Evolutionary conservation across 2,113 vertebrate genomes (phyloP).

Genomic region (Campylorhamphus procurvoides): DNA sequence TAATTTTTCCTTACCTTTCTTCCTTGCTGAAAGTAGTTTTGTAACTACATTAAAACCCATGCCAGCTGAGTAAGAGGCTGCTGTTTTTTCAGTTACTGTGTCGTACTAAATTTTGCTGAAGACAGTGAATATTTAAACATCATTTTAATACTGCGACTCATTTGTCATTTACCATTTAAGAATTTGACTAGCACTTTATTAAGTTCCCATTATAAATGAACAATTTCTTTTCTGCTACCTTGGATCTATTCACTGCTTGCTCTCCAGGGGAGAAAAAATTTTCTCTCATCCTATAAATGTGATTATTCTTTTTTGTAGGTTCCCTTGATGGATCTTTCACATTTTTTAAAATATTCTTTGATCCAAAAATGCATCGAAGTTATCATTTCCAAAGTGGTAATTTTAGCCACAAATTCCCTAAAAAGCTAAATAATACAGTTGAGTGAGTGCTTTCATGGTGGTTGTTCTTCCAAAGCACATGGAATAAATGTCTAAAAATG

Average conservation of each 20-base stretch:
- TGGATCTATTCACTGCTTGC: background rate
- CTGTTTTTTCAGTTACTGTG: background rate
- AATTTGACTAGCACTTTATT: background rate
- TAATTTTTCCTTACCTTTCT: background rate
- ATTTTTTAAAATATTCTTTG: slow-evolving; percentile 21
- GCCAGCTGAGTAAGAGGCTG: background rate
- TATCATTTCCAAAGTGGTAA: slow-evolving; percentile 3
- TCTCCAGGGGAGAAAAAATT: background rate
- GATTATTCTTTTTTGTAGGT: background rate
- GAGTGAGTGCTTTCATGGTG: background rate
- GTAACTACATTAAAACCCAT: background rate
- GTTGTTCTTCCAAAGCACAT: background rate
- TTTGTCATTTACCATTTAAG: slow-evolving; percentile 43
- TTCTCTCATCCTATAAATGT: background rate
- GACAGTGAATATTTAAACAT: slow-evolving; percentile 16
- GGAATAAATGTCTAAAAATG: background rate
- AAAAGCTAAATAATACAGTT: background rate
- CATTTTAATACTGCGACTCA: slow-evolving; percentile 44
- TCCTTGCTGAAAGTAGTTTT: background rate
- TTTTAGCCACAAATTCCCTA: slow-evolving; percentile 6
- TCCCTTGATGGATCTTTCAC: slow-evolving; percentile 37
- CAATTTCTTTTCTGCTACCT: background rate
- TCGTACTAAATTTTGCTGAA: background rate
- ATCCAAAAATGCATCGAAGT: slow-evolving; percentile 5
- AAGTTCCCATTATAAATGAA: background rate